Percentiles rank a stretch among this genome's conserved stretches.
These are phyloP conservation scores for Protomyctophum bolini DNA, from an alignment of 2,113 vertebrate species.

Conservation along the genomic window DNA sequence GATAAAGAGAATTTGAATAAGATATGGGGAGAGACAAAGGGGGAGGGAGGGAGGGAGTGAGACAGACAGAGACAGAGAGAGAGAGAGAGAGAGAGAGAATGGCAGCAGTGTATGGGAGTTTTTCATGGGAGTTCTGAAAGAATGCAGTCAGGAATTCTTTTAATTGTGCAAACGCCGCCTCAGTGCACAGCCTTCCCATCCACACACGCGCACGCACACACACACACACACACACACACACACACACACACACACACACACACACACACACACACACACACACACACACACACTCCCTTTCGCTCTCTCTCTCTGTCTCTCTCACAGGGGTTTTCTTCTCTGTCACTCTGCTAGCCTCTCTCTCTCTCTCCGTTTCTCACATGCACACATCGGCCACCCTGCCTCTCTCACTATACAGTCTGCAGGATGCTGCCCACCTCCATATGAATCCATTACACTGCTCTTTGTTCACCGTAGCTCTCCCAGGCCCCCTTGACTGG, in stretches of 20 bases:
- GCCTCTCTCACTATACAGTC: conserved; percentile 9
- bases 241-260: conserved; percentile 33
- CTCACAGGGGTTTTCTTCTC: too few species aligned
- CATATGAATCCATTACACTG: conserved; percentile 23
- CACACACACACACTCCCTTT: too few species aligned
- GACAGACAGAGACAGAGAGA: neutral
- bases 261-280: conserved; percentile 23
- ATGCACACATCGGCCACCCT: conserved; percentile 26
- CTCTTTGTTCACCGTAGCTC: neutral
- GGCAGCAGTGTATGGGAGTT: conserved; percentile 30
- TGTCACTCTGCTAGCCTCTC: too few species aligned
- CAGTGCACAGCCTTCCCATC: conserved; percentile 49
- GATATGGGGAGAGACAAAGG: neutral
- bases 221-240: conserved; percentile 1
- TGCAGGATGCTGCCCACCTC: conserved; percentile 35
- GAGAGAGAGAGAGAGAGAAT: neutral
- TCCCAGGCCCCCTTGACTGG: neutral
- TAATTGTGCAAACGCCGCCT: conserved; percentile 59
- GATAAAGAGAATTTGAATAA: neutral
- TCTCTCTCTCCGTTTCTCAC: too few species aligned
- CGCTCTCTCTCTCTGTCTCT: too few species aligned
- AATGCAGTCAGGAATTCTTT: conserved; percentile 65
- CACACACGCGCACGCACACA: conserved; percentile 22
- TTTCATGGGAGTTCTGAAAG: conserved; percentile 47
- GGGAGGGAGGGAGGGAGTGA: neutral